Conservation (phyloP, 2,888 invertebrate genomes). For the Neria commutata region DNA sequence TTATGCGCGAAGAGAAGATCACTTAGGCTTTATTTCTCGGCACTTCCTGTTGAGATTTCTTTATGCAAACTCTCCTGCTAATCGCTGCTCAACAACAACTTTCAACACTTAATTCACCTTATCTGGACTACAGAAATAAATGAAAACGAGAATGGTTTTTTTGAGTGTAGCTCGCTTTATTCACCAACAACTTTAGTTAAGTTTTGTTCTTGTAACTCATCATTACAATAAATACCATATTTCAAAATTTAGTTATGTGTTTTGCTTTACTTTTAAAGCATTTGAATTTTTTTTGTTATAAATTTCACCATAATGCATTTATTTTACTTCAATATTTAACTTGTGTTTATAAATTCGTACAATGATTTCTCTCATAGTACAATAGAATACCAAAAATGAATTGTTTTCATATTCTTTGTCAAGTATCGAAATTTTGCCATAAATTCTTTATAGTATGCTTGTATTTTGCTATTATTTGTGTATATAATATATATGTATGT, state of each 20-base stretch:
- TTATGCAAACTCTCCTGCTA: no score
- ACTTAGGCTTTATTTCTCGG: no score
- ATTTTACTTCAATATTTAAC: slow-evolving; percentile 8
- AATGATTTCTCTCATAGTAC: slow-evolving; percentile 39
- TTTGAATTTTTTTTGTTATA: slow-evolving; percentile 12
- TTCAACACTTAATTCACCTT: no score
- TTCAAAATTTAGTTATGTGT: slow-evolving; percentile 2
- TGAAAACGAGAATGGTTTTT: slow-evolving; percentile 29
- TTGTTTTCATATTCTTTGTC: background rate
- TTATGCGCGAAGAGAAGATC: no score
- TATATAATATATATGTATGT: background rate
- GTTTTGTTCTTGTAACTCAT: slow-evolving; percentile 34
- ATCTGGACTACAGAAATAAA: no score
- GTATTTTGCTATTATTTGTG: slow-evolving; percentile 5
- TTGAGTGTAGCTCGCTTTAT: slow-evolving; percentile 48
- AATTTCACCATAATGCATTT: slow-evolving; percentile 4
- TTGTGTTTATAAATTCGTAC: slow-evolving; percentile 25
- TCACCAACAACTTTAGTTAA: slow-evolving; percentile 53
- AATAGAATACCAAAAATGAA: background rate
- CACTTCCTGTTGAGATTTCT: no score
- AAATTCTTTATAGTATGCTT: background rate
- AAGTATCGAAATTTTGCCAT: background rate
- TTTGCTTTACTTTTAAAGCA: slow-evolving; percentile 13
- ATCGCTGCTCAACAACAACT: no score
- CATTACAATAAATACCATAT: slow-evolving; percentile 29